These are phyloP conservation scores for Bufo gargarizans DNA, from an alignment of 2,113 vertebrate species.

Conservation along the genomic window DNA sequence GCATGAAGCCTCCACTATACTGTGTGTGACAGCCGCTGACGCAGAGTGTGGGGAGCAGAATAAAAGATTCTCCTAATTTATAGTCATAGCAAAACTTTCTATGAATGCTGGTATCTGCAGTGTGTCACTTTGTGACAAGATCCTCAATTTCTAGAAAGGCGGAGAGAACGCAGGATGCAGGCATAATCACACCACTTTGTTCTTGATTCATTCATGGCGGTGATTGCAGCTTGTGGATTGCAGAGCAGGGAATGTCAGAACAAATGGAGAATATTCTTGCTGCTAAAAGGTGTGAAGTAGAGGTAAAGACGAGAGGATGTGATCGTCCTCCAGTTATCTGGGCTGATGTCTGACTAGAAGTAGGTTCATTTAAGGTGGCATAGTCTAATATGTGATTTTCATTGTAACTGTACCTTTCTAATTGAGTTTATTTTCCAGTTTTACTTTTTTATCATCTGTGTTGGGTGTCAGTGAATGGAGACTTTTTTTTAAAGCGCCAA, in stretches of 20 bases:
- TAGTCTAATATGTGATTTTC: too few species aligned
- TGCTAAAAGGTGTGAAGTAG: background rate
- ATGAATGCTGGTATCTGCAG: background rate
- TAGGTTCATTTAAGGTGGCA: too few species aligned
- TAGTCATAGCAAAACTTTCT: background rate
- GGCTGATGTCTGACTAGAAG: background rate
- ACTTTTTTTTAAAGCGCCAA: too few species aligned
- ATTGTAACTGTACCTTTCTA: too few species aligned
- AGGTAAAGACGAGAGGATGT: background rate
- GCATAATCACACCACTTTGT: slow-evolving; percentile 33
- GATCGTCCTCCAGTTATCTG: background rate
- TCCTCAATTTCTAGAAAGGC: background rate
- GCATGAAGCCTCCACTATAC: background rate
- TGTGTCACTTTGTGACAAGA: background rate
- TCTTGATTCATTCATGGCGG: slow-evolving; percentile 9
- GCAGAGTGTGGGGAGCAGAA: background rate
- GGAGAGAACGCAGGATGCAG: background rate
- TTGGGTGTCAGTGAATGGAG: too few species aligned
- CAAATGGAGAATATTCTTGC: background rate
- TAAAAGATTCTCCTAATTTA: background rate
- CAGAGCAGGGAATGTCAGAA: background rate
- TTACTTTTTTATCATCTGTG: too few species aligned
- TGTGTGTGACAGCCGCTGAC: slow-evolving; percentile 5
- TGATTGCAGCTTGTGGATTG: background rate
- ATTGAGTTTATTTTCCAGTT: too few species aligned